phyloP scores from a whole-genome alignment of 2,888 invertebrate genomes.

The Drosophila aldrichi region DNA sequence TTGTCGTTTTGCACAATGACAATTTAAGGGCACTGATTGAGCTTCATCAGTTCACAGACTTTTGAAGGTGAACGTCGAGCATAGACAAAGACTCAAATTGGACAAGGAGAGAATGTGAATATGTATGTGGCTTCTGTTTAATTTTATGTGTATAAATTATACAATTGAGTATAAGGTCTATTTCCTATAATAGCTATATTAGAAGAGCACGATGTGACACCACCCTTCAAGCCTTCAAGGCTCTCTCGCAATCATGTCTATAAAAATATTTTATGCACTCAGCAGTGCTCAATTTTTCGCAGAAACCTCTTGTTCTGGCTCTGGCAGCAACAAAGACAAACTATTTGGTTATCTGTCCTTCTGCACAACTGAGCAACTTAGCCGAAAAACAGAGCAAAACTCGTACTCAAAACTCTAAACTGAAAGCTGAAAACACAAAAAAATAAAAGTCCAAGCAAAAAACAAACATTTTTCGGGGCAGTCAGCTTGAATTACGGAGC shows the following conservation, averaged over 20 bases:
- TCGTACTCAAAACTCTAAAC: conserved; percentile 27
- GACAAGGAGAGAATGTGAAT: neutral
- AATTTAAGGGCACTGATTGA: conserved; percentile 25
- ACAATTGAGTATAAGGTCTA: neutral
- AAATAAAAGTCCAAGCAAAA: conserved; percentile 22
- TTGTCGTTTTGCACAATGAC: conserved; percentile 49
- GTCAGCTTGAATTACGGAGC: conserved; percentile 55
- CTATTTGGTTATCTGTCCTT: conserved; percentile 62
- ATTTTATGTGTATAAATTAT: neutral
- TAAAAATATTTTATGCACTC: conserved; percentile 56
- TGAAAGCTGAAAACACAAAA: neutral
- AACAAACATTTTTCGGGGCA: conserved; percentile 63
- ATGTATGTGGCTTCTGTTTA: neutral
- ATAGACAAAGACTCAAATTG: neutral
- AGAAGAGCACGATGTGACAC: neutral
- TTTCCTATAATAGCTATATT: neutral
- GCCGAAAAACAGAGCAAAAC: conserved; percentile 35
- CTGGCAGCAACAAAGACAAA: conserved; percentile 12
- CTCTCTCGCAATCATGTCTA: conserved; percentile 42
- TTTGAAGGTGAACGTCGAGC: neutral
- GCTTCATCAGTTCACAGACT: conserved; percentile 3
- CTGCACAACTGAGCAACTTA: conserved; percentile 71
- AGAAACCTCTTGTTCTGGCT: conserved; percentile 35
- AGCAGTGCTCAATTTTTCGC: conserved; percentile 54
- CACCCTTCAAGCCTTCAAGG: neutral